Percentiles rank a stretch among this genome's conserved stretches.
Conservation (phyloP, 2,888 invertebrate species). For the Leptopilina syphax region DNA sequence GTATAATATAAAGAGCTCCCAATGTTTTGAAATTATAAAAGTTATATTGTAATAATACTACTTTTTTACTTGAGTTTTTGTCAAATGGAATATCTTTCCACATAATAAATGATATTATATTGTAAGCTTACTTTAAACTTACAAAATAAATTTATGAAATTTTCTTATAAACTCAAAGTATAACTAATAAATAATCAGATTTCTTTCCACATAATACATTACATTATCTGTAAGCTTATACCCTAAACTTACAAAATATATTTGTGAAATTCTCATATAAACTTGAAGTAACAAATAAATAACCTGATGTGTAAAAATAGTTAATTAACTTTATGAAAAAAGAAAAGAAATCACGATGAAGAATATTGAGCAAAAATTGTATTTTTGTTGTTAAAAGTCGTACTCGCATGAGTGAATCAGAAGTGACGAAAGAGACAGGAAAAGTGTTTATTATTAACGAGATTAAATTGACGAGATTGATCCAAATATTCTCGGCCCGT, state of each 20-base stretch:
- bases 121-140: too few relatives aligned
- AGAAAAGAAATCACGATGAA: not conserved
- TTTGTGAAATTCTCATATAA: not conserved
- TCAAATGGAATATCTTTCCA: too few relatives aligned
- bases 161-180: too few relatives aligned
- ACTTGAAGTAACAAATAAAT: too few relatives aligned
- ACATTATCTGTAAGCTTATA: too few relatives aligned
- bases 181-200: not conserved
- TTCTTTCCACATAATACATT: not conserved
- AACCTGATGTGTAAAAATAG: not conserved
- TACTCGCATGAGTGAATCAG: slow-evolving; percentile 1
- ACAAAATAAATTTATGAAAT: too few relatives aligned
- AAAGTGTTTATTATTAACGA: slow-evolving; percentile 19
- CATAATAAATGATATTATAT: too few relatives aligned
- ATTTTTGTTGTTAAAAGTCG: not conserved
- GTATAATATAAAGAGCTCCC: too few relatives aligned
- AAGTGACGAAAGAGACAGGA: slow-evolving; percentile 5
- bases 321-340: not conserved
- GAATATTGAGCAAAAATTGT: slow-evolving; percentile 1
- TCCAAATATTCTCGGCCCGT: not conserved
- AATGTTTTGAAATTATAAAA: too few relatives aligned
- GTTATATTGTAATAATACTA: too few relatives aligned
- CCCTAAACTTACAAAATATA: too few relatives aligned
- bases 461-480: slow-evolving; percentile 7
- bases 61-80: too few relatives aligned